These are phyloP conservation scores for Xiphorhynchus erythropygius DNA, from an alignment of 2,797 vertebrate genomes.

Conservation along the genomic window DNA sequence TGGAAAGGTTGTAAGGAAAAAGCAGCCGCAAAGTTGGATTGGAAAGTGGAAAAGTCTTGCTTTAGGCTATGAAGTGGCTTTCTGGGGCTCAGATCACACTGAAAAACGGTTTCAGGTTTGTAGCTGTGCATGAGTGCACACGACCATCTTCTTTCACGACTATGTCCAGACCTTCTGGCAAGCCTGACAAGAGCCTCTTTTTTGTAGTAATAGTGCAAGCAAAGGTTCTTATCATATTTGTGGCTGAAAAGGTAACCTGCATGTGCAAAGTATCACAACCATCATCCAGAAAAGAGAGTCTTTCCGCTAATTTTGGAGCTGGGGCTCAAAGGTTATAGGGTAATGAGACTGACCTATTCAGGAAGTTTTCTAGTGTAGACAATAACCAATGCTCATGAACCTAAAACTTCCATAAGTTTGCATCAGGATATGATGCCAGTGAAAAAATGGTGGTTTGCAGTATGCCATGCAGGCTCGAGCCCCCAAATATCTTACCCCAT, in stretches of 20 bases:
- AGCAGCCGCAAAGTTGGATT: not conserved
- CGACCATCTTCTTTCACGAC: not conserved
- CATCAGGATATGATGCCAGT: not conserved
- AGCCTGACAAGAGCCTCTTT: not conserved
- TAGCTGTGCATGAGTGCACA: not conserved
- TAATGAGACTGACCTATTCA: not conserved
- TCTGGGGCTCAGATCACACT: not conserved
- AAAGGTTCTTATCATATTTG: not conserved
- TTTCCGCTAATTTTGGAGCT: not conserved
- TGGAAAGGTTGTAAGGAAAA: not conserved
- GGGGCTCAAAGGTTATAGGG: not conserved
- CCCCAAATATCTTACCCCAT: not conserved
- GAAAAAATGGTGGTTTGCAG: not conserved
- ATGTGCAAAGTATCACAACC: not conserved
- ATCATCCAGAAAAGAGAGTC: not conserved
- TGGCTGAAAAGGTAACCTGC: not conserved
- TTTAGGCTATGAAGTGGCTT: not conserved
- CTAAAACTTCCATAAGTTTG: not conserved
- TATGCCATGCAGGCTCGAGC: accelerated
- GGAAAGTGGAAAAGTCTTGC: not conserved
- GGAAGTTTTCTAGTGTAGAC: not conserved
- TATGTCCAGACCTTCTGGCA: not conserved
- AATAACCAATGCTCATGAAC: not conserved
- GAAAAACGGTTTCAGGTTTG: not conserved
- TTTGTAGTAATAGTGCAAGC: not conserved